Conservation (phyloP, 2,797 vertebrate species). For the Arrhamphus sclerolepis region DNA sequence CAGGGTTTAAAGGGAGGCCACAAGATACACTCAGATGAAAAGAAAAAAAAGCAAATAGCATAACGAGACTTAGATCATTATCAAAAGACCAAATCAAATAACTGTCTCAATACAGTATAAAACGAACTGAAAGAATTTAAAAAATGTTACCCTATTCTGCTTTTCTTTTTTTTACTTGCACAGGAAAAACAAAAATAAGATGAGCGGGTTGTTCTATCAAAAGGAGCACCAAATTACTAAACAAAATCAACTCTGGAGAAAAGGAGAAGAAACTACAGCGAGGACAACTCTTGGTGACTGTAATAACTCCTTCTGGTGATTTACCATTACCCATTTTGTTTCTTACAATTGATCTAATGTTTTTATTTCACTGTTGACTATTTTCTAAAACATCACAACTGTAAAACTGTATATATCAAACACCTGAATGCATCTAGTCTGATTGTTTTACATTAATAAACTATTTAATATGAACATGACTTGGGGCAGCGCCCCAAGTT, state of each 20-base stretch:
- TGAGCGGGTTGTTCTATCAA: constrained; percentile 17
- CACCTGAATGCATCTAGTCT: constrained; percentile 35
- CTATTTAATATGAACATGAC: constrained; percentile 13
- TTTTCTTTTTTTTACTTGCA: constrained; percentile 42
- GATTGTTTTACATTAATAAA: constrained; percentile 43
- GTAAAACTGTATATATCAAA: constrained; percentile 37
- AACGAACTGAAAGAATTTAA: constrained; percentile 51
- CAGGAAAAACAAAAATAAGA: constrained; percentile 18
- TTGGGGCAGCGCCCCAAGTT: constrained; percentile 21
- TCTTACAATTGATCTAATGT: constrained; percentile 14
- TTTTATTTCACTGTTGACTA: constrained; percentile 23
- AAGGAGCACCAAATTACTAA: constrained; percentile 29
- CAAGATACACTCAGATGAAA: constrained; percentile 19
- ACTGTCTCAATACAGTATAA: constrained; percentile 53
- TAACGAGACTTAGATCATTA: constrained; percentile 8
- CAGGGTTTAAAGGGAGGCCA: constrained; percentile 27
- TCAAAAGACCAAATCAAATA: constrained; percentile 24
- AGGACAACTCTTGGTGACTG: constrained; percentile 33
- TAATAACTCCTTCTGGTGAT: constrained; percentile 2
- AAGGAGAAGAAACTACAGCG: constrained; percentile 18
- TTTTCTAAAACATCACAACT: constrained; percentile 38
- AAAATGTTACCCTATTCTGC: constrained; percentile 40
- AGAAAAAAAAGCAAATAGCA: constrained; percentile 39
- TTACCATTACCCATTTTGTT: constrained; percentile 5
- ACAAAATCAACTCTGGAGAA: constrained; percentile 20